These are phyloP conservation scores for Phymorhynchus buccinoides DNA, from an alignment of 1,140 invertebrate genomes.

Conservation along the genomic window DNA sequence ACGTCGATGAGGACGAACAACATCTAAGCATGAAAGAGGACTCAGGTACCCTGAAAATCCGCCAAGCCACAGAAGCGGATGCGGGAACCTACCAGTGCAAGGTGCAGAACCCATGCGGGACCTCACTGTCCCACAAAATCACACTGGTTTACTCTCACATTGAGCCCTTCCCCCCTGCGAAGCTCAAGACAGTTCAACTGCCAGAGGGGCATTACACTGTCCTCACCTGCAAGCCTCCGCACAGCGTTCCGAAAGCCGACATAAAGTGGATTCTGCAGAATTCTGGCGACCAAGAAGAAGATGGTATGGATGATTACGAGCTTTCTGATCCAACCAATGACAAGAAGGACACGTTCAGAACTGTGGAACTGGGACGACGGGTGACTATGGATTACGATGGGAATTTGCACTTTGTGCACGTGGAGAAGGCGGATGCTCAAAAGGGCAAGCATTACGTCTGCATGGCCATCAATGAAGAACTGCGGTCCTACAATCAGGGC, in stretches of 20 bases:
- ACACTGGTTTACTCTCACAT: slow-evolving; percentile 46
- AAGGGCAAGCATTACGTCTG: slow-evolving; percentile 57
- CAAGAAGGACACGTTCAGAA: slow-evolving; percentile 22
- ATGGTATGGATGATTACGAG: background rate
- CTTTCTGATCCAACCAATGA: background rate
- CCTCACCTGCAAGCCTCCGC: slow-evolving; percentile 60
- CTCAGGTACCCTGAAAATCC: slow-evolving; percentile 90
- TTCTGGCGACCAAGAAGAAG: background rate
- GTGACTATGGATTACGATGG: slow-evolving; percentile 63
- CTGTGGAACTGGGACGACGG: slow-evolving; percentile 53
- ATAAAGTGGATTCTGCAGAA: slow-evolving; percentile 46
- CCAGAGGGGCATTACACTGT: slow-evolving; percentile 45
- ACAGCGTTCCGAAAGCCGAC: slow-evolving; percentile 47
- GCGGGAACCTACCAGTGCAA: slow-evolving; percentile 95
- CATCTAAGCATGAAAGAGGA: slow-evolving; percentile 84
- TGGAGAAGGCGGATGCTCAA: slow-evolving; percentile 53
- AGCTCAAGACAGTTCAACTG: slow-evolving; percentile 32
- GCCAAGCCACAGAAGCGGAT: slow-evolving; percentile 88
- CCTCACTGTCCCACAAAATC: slow-evolving; percentile 62
- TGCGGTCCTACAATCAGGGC: slow-evolving; percentile 49
- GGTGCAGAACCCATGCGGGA: slow-evolving; percentile 94
- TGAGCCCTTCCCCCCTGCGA: slow-evolving; percentile 45
- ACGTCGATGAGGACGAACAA: slow-evolving; percentile 87
- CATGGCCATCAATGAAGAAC: slow-evolving; percentile 43
- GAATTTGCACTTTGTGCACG: slow-evolving; percentile 61